A percentile compares a stretch with the other conserved stretches of the same genome.
Conservation (phyloP, 1,140 invertebrate species). For the Danaus melanippus region DNA sequence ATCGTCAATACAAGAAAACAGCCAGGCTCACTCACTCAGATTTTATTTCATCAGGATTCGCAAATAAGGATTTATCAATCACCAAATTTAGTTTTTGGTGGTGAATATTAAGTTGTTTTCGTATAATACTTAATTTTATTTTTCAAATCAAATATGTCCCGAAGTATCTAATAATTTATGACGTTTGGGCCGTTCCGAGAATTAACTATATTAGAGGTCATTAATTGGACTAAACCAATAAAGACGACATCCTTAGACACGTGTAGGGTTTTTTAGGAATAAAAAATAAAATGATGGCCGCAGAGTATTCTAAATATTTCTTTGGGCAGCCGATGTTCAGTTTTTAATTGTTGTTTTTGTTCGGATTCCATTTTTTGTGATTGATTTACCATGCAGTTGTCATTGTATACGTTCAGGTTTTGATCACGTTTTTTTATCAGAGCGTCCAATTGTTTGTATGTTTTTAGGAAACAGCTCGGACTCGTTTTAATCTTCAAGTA, state of each 20-base stretch:
- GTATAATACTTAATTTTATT: background rate
- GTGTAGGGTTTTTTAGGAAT: conserved; percentile 42
- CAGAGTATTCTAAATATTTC: conserved; percentile 66
- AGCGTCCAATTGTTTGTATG: conserved; percentile 61
- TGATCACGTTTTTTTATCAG: conserved; percentile 53
- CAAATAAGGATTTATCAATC: conserved; percentile 33
- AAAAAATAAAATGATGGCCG: conserved; percentile 40
- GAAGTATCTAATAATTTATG: conserved; percentile 25
- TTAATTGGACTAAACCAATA: conserved; percentile 67
- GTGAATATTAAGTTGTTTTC: too few species aligned
- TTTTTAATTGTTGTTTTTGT: conserved; percentile 71
- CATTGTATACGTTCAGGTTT: conserved; percentile 63
- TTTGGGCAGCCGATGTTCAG: conserved; percentile 41
- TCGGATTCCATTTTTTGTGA: conserved; percentile 68
- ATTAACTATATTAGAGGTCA: conserved; percentile 48
- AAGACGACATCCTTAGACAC: conserved; percentile 58
- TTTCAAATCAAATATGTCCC: conserved; percentile 9
- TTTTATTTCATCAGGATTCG: conserved; percentile 45
- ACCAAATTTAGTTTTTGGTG: too few species aligned
- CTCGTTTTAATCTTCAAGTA: conserved; percentile 21
- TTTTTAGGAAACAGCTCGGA: conserved; percentile 51
- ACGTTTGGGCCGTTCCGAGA: conserved; percentile 31
- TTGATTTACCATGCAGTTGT: conserved; percentile 68
- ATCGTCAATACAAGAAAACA: conserved; percentile 42
- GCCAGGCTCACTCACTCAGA: conserved; percentile 59